phyloP scores from a whole-genome alignment of 2,797 vertebrate genomes.

The Anguilla megastoma region DNA sequence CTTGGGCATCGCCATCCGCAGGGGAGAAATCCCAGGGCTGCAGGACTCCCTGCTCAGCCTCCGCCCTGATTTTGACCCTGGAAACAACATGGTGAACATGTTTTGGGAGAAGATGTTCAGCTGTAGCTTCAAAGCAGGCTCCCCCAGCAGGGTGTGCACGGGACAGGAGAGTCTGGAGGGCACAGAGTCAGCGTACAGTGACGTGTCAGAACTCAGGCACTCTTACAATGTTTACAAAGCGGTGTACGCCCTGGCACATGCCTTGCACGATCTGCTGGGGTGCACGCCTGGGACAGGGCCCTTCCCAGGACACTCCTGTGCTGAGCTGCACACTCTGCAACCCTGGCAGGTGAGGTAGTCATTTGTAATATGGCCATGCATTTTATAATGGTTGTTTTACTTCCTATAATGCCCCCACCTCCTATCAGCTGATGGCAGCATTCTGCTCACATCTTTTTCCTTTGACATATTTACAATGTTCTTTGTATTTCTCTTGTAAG shows the following conservation, averaged over 20 bases:
- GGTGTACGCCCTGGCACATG: constrained; percentile 68
- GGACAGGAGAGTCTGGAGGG: constrained; percentile 51
- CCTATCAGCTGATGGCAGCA: not conserved
- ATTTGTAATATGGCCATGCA: not conserved
- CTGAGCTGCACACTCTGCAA: constrained; percentile 53
- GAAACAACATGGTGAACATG: constrained; percentile 49
- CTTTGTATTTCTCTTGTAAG: not conserved
- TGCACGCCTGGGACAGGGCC: constrained; percentile 64
- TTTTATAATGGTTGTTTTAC: not conserved
- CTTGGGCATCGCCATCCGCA: constrained; percentile 62
- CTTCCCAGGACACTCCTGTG: constrained; percentile 60
- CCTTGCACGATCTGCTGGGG: constrained; percentile 57
- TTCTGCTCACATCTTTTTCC: not conserved
- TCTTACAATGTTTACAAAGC: constrained; percentile 66
- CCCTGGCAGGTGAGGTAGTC: constrained; percentile 67
- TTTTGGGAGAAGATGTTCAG: constrained; percentile 65
- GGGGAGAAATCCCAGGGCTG: constrained; percentile 66
- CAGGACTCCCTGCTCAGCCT: constrained; percentile 54
- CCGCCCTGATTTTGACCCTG: constrained; percentile 39
- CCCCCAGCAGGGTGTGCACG: constrained; percentile 50
- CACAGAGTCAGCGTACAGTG: constrained; percentile 53
- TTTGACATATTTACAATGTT: not conserved
- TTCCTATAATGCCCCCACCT: not conserved
- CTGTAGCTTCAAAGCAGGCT: constrained; percentile 50
- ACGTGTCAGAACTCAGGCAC: constrained; percentile 59